Conservation (phyloP, 2,888 invertebrate genomes). For the Hecatera dysodea region DNA sequence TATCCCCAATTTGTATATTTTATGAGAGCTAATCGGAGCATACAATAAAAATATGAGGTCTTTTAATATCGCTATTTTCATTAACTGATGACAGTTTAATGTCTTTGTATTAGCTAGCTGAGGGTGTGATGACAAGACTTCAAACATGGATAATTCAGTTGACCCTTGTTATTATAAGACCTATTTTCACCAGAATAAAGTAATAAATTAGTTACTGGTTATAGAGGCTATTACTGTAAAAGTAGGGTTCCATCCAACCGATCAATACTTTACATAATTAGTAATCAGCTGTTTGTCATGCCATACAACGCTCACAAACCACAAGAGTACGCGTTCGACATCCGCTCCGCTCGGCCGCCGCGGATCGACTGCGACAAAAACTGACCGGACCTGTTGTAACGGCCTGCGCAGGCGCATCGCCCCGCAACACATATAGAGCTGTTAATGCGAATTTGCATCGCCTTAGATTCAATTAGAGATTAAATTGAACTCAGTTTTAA, state of each 20-base stretch:
- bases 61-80: no score
- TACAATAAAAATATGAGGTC: no score
- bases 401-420: slow-evolving; percentile 78
- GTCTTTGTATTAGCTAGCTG: no score
- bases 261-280: slow-evolving; percentile 40
- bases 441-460: slow-evolving; percentile 61
- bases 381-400: slow-evolving; percentile 83
- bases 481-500: slow-evolving; percentile 51
- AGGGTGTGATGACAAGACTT: background rate
- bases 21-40: background rate
- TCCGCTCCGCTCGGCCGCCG: slow-evolving; percentile 58
- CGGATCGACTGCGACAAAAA: slow-evolving; percentile 76
- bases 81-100: no score
- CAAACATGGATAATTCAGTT: background rate
- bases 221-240: background rate
- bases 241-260: slow-evolving; percentile 34
- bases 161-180: background rate
- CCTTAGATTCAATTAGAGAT: slow-evolving; percentile 66
- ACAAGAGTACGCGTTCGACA: slow-evolving; percentile 57
- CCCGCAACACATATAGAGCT: slow-evolving; percentile 72
- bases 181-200: background rate
- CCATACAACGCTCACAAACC: slow-evolving; percentile 44
- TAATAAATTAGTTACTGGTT: background rate
- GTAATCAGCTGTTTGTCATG: slow-evolving; percentile 46
- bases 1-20: background rate